Base-by-base conservation (phyloP, 2,797 vertebrate genomes). In the Xenops minutus region DNA sequence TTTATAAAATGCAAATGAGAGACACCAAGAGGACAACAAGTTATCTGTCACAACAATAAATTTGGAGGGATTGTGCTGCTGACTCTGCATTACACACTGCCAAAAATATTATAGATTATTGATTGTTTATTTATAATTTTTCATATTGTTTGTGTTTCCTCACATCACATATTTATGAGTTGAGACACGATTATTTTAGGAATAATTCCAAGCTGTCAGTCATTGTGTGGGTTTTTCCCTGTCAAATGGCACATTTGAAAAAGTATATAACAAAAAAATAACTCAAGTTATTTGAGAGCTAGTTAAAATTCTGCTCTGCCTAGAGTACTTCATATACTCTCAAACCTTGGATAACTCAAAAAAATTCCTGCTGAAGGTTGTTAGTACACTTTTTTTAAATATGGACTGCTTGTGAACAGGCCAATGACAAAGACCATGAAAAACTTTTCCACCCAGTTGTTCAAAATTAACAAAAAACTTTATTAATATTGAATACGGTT, bases 171-270 rank as follows among this genome's bases (percentile, higher is more conserved):
- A 77, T 91, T 95, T 91, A 86, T 83, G 44, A 93, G 26, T 43
- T 74, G 54, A 83, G 34, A 21, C 77, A 58, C 14, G 27, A 96
- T 64, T 64, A 73, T 66, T 88, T 61, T 44, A 86, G 75, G 51
- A 74, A 58, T 78, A 64, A 62, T 88, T 92, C 49, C 63, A 93
- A 73, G 4, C n/a, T 95, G 83, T 92, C 83, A 52, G 29, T 93
- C 77, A 76, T 5, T 22, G 10, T 69, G 19, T 72, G 14, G 74
- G 37, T 62, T 77, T 75, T 81, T 66, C 14, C 26, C 32, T 56
- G n/a, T 95, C 82, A 92, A 63, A 55, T 26, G 59, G 19, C 80
- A 71, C 9, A 29, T 83, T 74, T 88, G 79, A 75, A 27, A 66
- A 66, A 92, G 37, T 64, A 64, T 49, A 51, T 88, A 83, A 88